A percentile compares a stretch with the other conserved stretches of the same genome.
Evolutionary conservation across 2,888 invertebrate species (phyloP).

Genomic region (Aleiodes leptofemur): DNA sequence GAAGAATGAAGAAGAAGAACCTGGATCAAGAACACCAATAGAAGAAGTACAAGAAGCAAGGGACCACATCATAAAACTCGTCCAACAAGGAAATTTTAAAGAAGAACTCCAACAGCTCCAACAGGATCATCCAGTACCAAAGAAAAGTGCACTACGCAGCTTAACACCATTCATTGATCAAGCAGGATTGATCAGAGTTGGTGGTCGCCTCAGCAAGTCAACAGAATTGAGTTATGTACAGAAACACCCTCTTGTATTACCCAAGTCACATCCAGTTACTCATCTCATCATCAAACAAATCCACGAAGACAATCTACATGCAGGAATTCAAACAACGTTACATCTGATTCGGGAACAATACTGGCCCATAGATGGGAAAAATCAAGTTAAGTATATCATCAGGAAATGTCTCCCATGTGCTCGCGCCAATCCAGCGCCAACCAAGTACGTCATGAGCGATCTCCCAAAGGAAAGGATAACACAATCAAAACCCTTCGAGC

Average conservation of each 20-base stretch:
- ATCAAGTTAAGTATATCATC: constrained; percentile 42
- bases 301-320: constrained; percentile 42
- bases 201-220: constrained; percentile 45
- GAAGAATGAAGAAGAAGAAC: no score
- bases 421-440: constrained; percentile 38
- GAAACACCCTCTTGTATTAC: constrained; percentile 44
- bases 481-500: constrained; percentile 50
- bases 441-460: constrained; percentile 55
- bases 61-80: background rate
- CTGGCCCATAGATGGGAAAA: constrained; percentile 53
- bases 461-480: constrained; percentile 48
- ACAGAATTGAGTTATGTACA: constrained; percentile 31
- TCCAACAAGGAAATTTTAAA: background rate
- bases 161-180: constrained; percentile 39
- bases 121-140: background rate
- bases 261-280: constrained; percentile 23
- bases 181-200: constrained; percentile 48
- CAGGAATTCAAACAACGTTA: constrained; percentile 47
- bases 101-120: background rate
- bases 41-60: no score
- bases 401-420: constrained; percentile 51
- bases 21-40: no score
- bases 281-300: constrained; percentile 38
- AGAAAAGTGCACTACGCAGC: constrained; percentile 18
- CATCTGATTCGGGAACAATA: constrained; percentile 30